Evolutionary conservation across 2,113 vertebrate species (phyloP).

Genomic region (Lynx canadensis): DNA sequence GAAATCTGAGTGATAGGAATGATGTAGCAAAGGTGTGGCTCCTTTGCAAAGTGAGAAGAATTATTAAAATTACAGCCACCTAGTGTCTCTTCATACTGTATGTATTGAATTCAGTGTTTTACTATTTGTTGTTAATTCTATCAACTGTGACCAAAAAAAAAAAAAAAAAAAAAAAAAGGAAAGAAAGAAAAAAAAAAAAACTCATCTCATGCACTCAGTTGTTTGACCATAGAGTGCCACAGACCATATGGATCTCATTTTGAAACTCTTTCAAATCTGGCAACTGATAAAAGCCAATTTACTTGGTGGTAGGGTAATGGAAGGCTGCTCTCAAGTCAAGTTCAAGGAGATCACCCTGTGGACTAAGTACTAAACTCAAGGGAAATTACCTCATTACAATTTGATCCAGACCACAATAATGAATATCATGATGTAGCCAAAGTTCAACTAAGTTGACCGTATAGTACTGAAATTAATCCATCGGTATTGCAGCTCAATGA

Average conservation of each 20-base stretch:
- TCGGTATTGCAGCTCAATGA: slow-evolving; percentile 89
- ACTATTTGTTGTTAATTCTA: slow-evolving; percentile 82
- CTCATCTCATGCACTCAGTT: slow-evolving; percentile 73
- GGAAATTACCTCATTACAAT: slow-evolving; percentile 94
- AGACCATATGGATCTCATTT: slow-evolving; percentile 86
- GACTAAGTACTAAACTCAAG: slow-evolving; percentile 89
- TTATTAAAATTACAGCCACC: slow-evolving; percentile 25
- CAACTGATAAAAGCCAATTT: slow-evolving; percentile 87
- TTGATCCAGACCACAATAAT: slow-evolving; percentile 86
- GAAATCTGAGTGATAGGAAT: not conserved
- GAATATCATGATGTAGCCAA: slow-evolving; percentile 84
- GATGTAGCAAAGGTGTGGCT: not conserved
- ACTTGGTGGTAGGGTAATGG: slow-evolving; percentile 60
- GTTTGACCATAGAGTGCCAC: slow-evolving; percentile 79
- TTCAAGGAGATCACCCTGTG: slow-evolving; percentile 84
- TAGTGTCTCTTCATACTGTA: not conserved
- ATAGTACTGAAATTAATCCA: slow-evolving; percentile 91
- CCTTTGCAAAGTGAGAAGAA: not conserved
- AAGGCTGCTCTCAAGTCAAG: slow-evolving; percentile 75
- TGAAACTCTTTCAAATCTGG: slow-evolving; percentile 80
- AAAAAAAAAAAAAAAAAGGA: slow-evolving; percentile 33
- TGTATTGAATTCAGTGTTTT: not conserved
- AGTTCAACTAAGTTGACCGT: slow-evolving; percentile 91
- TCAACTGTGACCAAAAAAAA: not conserved
- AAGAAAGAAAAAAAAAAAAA: slow-evolving; percentile 28